Base-by-base conservation (phyloP, 2,797 vertebrate species). In the Chanos chanos region DNA sequence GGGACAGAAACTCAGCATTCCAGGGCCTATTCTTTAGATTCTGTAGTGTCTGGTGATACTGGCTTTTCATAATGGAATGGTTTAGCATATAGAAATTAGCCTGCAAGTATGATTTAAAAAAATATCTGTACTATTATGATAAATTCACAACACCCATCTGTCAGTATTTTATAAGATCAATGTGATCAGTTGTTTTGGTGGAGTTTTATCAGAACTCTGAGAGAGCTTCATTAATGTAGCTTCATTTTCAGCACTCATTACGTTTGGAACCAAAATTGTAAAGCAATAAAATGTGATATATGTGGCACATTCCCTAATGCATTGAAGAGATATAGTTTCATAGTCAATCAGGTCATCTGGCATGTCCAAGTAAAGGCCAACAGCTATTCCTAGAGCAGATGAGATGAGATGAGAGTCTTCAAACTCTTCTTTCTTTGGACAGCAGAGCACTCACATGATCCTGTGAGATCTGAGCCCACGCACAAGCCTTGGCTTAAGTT, bases 301-400 rank as follows among this genome's bases (percentile, higher is more conserved):
- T 2, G 21, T 62, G 24, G 63, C 53, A 57, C 25, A 39, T 49
- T 60, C 13, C 19, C 27, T 34, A 28, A 18, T 28, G 52, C 12
- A 60, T 56, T 55, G 10, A 28, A 16, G 37, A 62, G 30, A 77
- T 67, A 39, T 30, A 33, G 59, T 49, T 71, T 70, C 79, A 40
- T 61, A 40, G 79, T 68, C 66, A 77, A 77, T 79, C n/a, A n/a
- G n/a, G n/a, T 27, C 70, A 77, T 76, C 78, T 76, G 73, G 64
- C 61, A 66, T 48, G 74, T 71, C 63, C 51, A 49, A 77, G 76
- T 75, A 81, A 87, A 87, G 82, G 82, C 72, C 78, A 85, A 54
- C 52, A 52, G 85, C 88, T 91, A 89, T 91, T 91, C 85, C 74
- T 64, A 86, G 86, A 75, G 63, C 56, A 70, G 73, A 78, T n/a